Base-by-base conservation (phyloP, 2,113 vertebrate genomes). In the Calonectris borealis region DNA sequence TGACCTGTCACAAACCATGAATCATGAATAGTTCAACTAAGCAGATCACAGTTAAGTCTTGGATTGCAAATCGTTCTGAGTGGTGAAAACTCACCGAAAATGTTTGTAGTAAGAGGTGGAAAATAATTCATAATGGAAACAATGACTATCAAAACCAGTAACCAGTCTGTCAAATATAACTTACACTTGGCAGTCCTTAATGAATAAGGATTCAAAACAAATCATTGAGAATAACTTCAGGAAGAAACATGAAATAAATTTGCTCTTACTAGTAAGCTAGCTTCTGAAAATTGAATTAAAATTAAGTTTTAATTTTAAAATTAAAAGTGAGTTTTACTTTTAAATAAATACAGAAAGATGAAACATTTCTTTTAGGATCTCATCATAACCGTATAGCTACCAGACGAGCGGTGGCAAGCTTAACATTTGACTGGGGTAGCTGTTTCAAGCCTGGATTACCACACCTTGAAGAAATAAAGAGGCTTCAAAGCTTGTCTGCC, bases 341-440 rank as follows among this genome's bases (percentile, higher is more conserved):
- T 51, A 76, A 71, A 51, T 71, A 80, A 76, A 52, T 24, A 44
- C 24, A 49, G 16, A 57, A 55, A 92, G 13, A 72, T 26, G 2
- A 80, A 65, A 42, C 5, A 36, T 72, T 72, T 69, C 2, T 73
- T 90, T 80, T 49, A 69, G 21, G 31, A 73, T 77, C 11, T 66
- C 0, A 1, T 49, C 25, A 31, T 68, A 71, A 54, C 0, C 1
- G 69, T 48, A 26, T 12, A 64, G 15, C 13, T 58, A 24, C 31
- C 20, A 72, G 29, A 38, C 11, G 32, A 83, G 42, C 9, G 9
- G 29, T 83, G 16, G 8, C 16, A 54, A 62, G 14, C n/a, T 57
- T 68, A 71, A 24, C 1, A 25, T 68, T 49, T 76, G 42, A 18
- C 20, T 40, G 11, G 9, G 15, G 3, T 16, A 51, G n/a, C 16